These are phyloP conservation scores for Lasioglossum vierecki DNA, from an alignment of 2,888 invertebrate genomes.

Conservation along the genomic window DNA sequence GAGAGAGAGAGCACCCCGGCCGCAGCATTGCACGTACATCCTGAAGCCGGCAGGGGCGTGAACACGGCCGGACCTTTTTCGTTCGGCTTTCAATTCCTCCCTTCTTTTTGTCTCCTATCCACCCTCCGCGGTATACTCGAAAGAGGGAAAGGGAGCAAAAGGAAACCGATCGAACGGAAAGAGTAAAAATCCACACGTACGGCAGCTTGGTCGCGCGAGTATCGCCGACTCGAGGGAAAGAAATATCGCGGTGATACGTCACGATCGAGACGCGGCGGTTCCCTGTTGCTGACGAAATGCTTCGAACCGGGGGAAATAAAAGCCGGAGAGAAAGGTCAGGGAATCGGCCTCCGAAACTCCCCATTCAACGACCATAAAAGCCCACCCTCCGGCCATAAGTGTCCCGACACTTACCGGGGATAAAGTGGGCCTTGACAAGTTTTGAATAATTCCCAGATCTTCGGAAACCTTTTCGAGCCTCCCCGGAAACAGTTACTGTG, in stretches of 20 bases:
- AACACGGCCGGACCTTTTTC: slow-evolving; percentile 71
- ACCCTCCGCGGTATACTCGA: background rate
- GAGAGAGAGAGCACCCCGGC: slow-evolving; percentile 48
- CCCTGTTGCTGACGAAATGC: slow-evolving; percentile 40
- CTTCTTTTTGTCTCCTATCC: slow-evolving; percentile 47
- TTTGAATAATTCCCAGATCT: slow-evolving; percentile 4
- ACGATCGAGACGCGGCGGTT: slow-evolving; percentile 41
- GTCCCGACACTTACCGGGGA: background rate
- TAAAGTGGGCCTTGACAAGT: background rate
- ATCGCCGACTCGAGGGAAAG: slow-evolving; percentile 33
- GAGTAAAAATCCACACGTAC: slow-evolving; percentile 56
- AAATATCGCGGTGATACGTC: slow-evolving; percentile 63
- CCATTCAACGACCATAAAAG: background rate
- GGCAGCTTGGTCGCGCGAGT: slow-evolving; percentile 35
- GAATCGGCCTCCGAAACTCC: slow-evolving; percentile 27
- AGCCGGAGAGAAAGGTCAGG: slow-evolving; percentile 49
- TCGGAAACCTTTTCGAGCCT: background rate
- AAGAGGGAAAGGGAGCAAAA: slow-evolving; percentile 19
- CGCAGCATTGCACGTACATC: slow-evolving; percentile 68
- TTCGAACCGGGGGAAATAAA: slow-evolving; percentile 23
- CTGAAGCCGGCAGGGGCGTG: slow-evolving; percentile 68
- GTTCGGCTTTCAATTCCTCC: slow-evolving; percentile 72
- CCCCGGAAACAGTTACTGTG: background rate
- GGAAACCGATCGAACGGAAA: slow-evolving; percentile 56
- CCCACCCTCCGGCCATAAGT: background rate